Conservation (phyloP, 2,797 vertebrate species). For the Pitangus sulphuratus region DNA sequence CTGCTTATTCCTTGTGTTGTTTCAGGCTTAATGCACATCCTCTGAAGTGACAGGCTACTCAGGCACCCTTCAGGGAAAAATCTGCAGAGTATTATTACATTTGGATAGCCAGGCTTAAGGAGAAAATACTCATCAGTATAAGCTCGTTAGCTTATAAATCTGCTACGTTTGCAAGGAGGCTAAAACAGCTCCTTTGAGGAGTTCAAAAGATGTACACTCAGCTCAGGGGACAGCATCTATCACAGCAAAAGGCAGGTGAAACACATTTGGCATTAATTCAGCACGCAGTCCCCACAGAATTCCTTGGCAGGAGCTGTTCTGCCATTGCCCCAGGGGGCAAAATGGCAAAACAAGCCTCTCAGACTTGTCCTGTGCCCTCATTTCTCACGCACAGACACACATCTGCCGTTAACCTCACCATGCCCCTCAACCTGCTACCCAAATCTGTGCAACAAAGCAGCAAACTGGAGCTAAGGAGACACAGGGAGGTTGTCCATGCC, state of each 20-base stretch:
- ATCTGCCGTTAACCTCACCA: not conserved
- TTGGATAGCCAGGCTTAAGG: conserved; percentile 21
- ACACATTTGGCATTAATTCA: not conserved
- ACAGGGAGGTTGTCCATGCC: accelerated
- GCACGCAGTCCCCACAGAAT: not conserved
- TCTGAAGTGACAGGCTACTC: conserved; percentile 39
- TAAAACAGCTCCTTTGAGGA: conserved; percentile 23
- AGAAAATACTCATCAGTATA: conserved; percentile 35
- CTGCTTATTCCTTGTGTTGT: conserved; percentile 47
- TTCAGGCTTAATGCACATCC: conserved; percentile 12
- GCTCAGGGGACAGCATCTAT: not conserved
- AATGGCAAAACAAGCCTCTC: not conserved
- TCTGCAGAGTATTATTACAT: conserved; percentile 9
- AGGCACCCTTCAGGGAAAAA: conserved; percentile 44
- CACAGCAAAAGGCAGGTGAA: not conserved
- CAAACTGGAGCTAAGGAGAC: not conserved
- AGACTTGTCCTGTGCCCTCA: not conserved
- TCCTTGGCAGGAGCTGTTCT: not conserved
- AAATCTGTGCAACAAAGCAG: not conserved
- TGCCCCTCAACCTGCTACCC: not conserved
- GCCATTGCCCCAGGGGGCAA: not conserved
- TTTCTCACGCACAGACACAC: not conserved
- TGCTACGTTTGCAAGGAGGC: not conserved
- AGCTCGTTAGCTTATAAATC: conserved; percentile 28
- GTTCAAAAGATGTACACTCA: not conserved